A percentile compares a stretch with the other conserved stretches of the same genome.
Evolutionary conservation across 1,140 invertebrate species (phyloP).

Genomic region (Dreissena rostriformis): DNA sequence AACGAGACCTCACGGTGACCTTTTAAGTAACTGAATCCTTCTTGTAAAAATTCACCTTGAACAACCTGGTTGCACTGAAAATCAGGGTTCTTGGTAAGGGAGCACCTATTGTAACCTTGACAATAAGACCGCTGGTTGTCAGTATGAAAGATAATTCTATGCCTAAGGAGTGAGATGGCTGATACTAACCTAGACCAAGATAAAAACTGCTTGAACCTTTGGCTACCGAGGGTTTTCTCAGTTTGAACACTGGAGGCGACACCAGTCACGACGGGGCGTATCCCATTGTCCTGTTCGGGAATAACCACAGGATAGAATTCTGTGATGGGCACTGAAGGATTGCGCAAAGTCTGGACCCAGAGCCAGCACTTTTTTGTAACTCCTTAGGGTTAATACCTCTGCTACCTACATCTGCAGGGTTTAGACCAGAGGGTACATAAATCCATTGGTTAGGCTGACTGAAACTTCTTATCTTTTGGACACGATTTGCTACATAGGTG

Average conservation of each 20-base stretch:
- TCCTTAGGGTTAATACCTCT: not conserved
- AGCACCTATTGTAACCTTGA: not conserved
- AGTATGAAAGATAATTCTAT: not conserved
- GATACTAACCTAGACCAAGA: conserved; percentile 55
- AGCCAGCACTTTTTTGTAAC: not conserved
- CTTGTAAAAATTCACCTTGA: no score
- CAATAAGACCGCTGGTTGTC: not conserved
- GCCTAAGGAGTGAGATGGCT: not conserved
- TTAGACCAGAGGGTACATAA: not conserved
- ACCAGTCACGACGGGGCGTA: not conserved
- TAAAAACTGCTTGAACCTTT: not conserved
- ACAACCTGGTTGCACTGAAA: no score
- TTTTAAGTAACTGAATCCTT: no score
- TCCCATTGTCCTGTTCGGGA: not conserved
- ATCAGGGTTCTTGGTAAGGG: not conserved
- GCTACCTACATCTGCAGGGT: not conserved
- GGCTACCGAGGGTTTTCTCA: not conserved
- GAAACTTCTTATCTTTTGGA: not conserved
- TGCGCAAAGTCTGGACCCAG: not conserved
- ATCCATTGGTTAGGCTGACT: conserved; percentile 21
- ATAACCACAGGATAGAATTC: not conserved
- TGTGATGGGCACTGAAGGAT: not conserved
- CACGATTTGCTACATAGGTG: conserved; percentile 32
- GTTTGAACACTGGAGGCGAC: not conserved
- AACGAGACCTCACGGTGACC: no score